Base-by-base conservation (phyloP, 2,113 vertebrate species). In the Peromyscus maniculatus region DNA sequence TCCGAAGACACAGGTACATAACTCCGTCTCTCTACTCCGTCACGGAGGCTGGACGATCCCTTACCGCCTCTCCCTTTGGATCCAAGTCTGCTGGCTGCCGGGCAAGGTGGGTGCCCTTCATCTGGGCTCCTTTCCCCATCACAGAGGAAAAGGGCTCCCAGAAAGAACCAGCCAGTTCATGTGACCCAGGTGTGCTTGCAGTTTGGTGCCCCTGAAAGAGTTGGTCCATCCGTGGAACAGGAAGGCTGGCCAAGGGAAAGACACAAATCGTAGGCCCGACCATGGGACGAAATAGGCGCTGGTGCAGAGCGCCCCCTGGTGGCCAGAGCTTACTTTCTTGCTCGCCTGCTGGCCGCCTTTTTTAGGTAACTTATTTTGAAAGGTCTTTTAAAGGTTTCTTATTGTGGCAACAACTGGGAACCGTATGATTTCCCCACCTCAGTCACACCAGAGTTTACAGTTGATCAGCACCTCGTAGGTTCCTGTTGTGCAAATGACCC, bases 231-330 rank as follows among this genome's bases (percentile, higher is more conserved):
- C 17, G 57, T 71, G 52, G 67, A 16, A 39, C 4, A 9, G 21
- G 24, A 7, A 72, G 28, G 33, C 33, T 55, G 39, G 36, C 6
- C 26, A 36, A 84, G 22, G 13, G 5, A 28, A 39, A 66, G 66
- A n/a, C 4, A 74, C 71, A 52, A 59, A 72, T 1, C 4, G 0
- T 77, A 7, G 17, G 13, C 1, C 49, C 22, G 33, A 12, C 8
- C 1, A 19, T 2, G 55, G 39, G 31, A 59, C 0, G 21, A 84
- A 57, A 39, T 1, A 39, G 80, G 66, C 10, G 39, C 2, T 62
- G 13, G 67, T n/a, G 21, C 62, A 66, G 49, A 43, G 7, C 69
- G 93, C 95, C 96, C n/a, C n/a, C 97, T 98, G 71, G 96, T 86
- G 96, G 66, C 19, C 31, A 0, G 31, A 10, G 43, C 6, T 77